Evolutionary conservation across 64 coral and sea anemone genomes (phyloP).

Genomic region (Trachythela sp.): DNA sequence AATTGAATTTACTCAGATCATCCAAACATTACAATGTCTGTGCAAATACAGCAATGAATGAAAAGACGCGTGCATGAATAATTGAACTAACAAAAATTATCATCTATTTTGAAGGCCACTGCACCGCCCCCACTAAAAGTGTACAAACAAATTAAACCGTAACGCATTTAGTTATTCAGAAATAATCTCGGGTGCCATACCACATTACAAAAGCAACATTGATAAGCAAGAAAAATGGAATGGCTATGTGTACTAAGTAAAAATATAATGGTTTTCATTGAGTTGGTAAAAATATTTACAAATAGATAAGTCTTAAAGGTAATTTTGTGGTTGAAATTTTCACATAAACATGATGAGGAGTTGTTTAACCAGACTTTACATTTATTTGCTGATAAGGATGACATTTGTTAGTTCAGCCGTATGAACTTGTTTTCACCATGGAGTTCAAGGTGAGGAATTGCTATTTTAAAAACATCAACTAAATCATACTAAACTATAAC

Average conservation of each 20-base stretch:
- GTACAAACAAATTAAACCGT: neutral
- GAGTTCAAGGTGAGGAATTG: too few relatives aligned
- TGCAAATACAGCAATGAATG: too few relatives aligned
- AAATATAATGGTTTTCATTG: neutral
- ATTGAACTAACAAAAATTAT: neutral
- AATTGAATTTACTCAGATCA: neutral
- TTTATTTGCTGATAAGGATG: neutral
- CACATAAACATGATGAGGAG: constrained; percentile 7
- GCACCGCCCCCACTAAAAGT: neutral
- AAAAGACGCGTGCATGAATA: neutral
- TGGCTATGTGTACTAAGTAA: neutral
- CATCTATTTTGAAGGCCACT: neutral
- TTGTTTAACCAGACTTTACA: neutral
- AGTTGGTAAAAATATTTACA: neutral
- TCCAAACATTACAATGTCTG: neutral
- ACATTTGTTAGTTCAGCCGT: neutral
- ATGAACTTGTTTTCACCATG: neutral
- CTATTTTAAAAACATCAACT: too few relatives aligned
- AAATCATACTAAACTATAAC: too few relatives aligned
- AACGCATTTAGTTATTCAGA: neutral
- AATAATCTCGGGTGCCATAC: neutral
- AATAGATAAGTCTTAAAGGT: neutral
- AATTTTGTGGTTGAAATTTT: neutral
- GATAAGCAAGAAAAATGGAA: neutral
- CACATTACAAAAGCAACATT: neutral